Percentiles rank a stretch among this genome's conserved stretches.
Conservation (phyloP, 1,140 invertebrate genomes). For the Triops cancriformis region DNA sequence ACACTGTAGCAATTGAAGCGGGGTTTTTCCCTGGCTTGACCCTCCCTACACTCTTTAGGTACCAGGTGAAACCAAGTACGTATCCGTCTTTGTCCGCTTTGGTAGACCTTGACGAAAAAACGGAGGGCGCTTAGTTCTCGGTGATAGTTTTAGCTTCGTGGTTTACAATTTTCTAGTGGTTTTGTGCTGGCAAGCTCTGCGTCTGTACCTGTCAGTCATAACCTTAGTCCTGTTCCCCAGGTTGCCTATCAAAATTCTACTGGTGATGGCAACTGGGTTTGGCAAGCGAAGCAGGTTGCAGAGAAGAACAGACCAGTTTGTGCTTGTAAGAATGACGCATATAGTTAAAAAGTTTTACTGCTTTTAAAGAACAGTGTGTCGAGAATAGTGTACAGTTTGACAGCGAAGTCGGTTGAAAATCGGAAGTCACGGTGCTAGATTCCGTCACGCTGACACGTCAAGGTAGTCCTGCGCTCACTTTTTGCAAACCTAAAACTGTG, state of each 20-base stretch:
- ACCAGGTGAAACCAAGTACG: constrained; percentile 9
- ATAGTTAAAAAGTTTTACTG: not conserved
- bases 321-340: not conserved
- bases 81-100: not conserved
- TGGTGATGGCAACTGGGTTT: not conserved
- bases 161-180: not conserved
- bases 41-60: not conserved
- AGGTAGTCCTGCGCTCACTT: too few relatives aligned
- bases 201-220: not conserved
- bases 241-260: not conserved
- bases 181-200: not conserved
- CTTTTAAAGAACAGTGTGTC: too few relatives aligned
- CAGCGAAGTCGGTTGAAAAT: too few relatives aligned
- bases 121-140: not conserved
- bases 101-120: not conserved
- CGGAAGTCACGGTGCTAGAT: too few relatives aligned
- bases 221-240: not conserved
- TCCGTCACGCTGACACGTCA: too few relatives aligned
- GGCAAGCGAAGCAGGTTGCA: not conserved
- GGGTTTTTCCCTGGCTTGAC: not conserved
- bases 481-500: too few relatives aligned
- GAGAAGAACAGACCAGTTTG: not conserved
- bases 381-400: too few relatives aligned
- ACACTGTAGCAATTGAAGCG: not conserved
- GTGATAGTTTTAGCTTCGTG: not conserved